Percentiles rank a stretch among this genome's conserved stretches.
phyloP scores from a whole-genome alignment of 2,113 vertebrate genomes.

The Arenaria interpres region DNA sequence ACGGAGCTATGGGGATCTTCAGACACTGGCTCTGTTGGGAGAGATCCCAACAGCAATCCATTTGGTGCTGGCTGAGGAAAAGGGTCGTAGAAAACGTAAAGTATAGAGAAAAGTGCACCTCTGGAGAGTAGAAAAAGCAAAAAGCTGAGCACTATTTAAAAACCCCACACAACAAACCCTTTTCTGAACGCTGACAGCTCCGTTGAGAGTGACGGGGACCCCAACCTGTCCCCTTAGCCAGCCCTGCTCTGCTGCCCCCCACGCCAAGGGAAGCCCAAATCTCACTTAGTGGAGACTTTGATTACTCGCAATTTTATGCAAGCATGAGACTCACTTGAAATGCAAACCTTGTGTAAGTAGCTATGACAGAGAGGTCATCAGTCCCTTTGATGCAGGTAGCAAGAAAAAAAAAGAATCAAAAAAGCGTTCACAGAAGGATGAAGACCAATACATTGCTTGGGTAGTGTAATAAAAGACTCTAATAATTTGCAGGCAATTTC shows the following conservation, averaged over 20 bases:
- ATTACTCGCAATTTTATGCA: not conserved
- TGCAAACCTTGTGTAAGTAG: not conserved
- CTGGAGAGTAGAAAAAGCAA: not conserved
- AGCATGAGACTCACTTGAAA: not conserved
- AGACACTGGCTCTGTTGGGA: not conserved
- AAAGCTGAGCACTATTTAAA: not conserved
- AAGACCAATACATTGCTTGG: not conserved
- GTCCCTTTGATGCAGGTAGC: not conserved
- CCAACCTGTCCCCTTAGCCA: not conserved
- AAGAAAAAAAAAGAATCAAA: not conserved
- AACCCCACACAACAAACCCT: accelerated
- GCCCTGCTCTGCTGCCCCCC: accelerated
- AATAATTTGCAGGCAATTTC: not conserved
- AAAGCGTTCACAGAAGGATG: not conserved
- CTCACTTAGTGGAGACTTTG: too few relatives aligned
- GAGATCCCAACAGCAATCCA: not conserved
- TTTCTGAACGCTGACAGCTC: not conserved
- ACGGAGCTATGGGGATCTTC: accelerated
- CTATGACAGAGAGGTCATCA: not conserved
- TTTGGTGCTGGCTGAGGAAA: not conserved
- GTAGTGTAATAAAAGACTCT: not conserved
- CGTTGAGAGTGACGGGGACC: not conserved
- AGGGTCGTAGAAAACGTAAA: not conserved
- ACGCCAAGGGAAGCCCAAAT: not conserved
- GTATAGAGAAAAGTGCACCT: not conserved